A percentile compares a stretch with the other conserved stretches of the same genome.
These are phyloP conservation scores for Corvus cornix DNA, from an alignment of 2,113 vertebrate species.

Conservation along the genomic window DNA sequence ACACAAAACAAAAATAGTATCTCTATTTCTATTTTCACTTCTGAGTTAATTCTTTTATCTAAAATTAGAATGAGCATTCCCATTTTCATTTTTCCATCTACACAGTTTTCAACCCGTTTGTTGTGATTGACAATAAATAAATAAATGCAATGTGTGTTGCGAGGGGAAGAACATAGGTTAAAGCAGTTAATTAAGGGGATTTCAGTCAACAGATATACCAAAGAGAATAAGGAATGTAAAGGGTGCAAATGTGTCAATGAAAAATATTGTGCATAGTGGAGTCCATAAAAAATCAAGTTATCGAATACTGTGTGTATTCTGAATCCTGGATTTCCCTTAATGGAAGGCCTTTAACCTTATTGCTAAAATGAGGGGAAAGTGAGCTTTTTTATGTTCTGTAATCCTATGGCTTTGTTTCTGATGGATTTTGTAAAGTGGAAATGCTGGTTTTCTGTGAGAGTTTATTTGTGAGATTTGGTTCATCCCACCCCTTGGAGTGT, in stretches of 20 bases:
- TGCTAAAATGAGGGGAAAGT: background rate
- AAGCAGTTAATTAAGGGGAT: background rate
- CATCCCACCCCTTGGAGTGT: background rate
- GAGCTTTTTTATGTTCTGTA: background rate
- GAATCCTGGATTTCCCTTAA: background rate
- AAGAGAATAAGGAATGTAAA: background rate
- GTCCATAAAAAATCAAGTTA: background rate
- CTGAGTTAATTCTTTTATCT: constrained; percentile 8
- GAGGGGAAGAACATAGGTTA: background rate
- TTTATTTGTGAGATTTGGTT: background rate
- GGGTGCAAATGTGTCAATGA: background rate
- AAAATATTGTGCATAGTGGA: background rate
- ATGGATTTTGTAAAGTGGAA: background rate
- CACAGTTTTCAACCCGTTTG: background rate
- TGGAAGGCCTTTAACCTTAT: background rate
- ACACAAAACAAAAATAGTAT: background rate
- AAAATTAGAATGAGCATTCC: background rate
- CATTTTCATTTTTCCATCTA: background rate
- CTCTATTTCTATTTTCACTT: constrained; percentile 43
- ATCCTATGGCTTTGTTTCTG: background rate
- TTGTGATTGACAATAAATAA: constrained; percentile 23
- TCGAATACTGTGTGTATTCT: background rate
- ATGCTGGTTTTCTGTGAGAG: background rate
- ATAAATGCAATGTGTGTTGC: background rate
- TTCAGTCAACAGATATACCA: background rate